Percentiles rank a stretch among this genome's conserved stretches.
phyloP scores from a whole-genome alignment of 2,797 vertebrate species.

The Pogoniulus pusillus region DNA sequence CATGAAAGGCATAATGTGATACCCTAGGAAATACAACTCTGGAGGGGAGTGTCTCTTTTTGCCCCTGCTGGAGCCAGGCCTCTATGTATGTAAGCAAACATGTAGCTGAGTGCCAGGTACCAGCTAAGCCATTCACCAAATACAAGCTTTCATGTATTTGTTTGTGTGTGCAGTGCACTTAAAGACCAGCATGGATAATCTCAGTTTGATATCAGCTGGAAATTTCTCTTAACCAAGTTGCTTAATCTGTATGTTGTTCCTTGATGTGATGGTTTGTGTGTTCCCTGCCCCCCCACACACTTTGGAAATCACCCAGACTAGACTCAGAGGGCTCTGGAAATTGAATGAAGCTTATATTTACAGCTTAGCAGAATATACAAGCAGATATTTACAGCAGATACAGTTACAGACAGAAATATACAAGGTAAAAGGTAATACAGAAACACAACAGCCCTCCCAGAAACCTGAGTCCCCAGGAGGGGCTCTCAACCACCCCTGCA shows the following conservation, averaged over 20 bases:
- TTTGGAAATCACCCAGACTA: too few relatives aligned
- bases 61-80: not conserved
- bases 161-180: constrained; percentile 1
- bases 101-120: not conserved
- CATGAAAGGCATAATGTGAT: not conserved
- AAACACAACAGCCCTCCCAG: too few relatives aligned
- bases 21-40: not conserved
- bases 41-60: not conserved
- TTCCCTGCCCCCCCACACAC: too few relatives aligned
- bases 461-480: too few relatives aligned
- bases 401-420: too few relatives aligned
- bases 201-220: not conserved
- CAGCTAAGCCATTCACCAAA: not conserved
- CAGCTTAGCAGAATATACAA: too few relatives aligned
- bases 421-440: too few relatives aligned
- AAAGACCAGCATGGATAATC: not conserved
- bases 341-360: too few relatives aligned
- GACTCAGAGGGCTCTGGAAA: too few relatives aligned
- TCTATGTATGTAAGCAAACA: not conserved
- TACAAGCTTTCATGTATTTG: not conserved
- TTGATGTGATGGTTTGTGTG: too few relatives aligned
- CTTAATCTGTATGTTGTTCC: not conserved
- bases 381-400: too few relatives aligned
- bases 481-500: too few relatives aligned
- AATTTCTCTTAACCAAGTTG: not conserved